These are phyloP conservation scores for Agrypnia vestita DNA, from an alignment of 1,140 invertebrate genomes.

Conservation along the genomic window DNA sequence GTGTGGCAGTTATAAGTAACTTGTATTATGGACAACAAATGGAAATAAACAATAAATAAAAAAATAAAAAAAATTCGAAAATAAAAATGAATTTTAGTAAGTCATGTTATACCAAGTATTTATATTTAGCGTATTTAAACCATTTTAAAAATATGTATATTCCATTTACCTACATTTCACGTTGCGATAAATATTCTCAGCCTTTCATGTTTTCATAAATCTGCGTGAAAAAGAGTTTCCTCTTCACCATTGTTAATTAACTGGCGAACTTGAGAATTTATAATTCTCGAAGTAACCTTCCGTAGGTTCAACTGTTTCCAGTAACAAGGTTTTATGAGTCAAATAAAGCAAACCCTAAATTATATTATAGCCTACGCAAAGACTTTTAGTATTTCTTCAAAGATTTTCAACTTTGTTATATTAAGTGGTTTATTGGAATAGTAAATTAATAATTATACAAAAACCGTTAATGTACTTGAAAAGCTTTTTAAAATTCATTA, in stretches of 20 bases:
- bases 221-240: not conserved
- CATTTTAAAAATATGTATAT: too few species aligned
- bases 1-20: too few species aligned
- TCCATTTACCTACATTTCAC: not conserved
- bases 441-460: not conserved
- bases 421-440: slow-evolving; percentile 20
- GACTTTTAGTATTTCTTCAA: not conserved
- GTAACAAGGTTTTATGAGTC: slow-evolving; percentile 10
- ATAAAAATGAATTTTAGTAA: too few species aligned
- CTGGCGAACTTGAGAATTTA: slow-evolving; percentile 18
- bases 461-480: too few species aligned
- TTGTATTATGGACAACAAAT: too few species aligned
- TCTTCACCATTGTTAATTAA: slow-evolving; percentile 35
- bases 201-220: slow-evolving; percentile 30
- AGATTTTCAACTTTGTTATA: not conserved
- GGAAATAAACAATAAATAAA: too few species aligned
- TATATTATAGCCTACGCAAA: not conserved
- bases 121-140: too few species aligned
- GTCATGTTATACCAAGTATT: too few species aligned
- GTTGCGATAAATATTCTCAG: not conserved
- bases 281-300: slow-evolving; percentile 9
- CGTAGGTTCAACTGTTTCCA: not conserved
- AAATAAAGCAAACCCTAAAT: slow-evolving; percentile 21
- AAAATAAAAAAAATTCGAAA: too few species aligned
- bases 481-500: too few species aligned